Conservation (phyloP, 2,888 invertebrate species). For the Nemotelus nigrinus region DNA sequence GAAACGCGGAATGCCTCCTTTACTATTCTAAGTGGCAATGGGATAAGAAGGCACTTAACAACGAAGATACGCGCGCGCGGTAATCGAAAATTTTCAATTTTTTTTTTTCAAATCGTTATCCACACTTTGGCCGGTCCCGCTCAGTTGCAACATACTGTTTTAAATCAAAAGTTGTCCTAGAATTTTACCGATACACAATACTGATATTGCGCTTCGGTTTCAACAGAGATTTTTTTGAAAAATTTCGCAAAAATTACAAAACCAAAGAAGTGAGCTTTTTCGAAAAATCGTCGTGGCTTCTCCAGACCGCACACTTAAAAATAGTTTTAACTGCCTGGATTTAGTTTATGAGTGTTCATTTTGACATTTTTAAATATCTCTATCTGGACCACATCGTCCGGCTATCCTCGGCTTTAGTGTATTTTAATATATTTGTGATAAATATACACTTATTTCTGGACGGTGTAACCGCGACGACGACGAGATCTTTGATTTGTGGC, state of each 20-base stretch:
- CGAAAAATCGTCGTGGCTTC: conserved; percentile 42
- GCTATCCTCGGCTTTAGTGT: conserved; percentile 19
- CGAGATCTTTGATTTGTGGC: conserved; percentile 42
- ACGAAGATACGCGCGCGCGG: conserved; percentile 49
- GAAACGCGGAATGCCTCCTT: conserved; percentile 47
- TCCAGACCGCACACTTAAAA: conserved; percentile 52
- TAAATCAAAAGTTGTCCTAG: too few relatives aligned
- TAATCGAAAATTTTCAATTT: conserved; percentile 38
- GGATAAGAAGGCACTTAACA: conserved; percentile 45
- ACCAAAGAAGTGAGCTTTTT: conserved; percentile 27
- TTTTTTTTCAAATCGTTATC: conserved; percentile 5
- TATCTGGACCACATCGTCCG: conserved; percentile 37
- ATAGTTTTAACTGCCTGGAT: conserved; percentile 52
- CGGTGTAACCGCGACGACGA: conserved; percentile 40
- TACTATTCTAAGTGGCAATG: conserved; percentile 49
- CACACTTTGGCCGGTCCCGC: not conserved
- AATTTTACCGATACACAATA: too few relatives aligned
- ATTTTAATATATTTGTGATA: conserved; percentile 26
- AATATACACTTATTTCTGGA: conserved; percentile 32
- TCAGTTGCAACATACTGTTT: too few relatives aligned
- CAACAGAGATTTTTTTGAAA: too few relatives aligned
- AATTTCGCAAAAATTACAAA: conserved; percentile 17
- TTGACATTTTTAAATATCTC: conserved; percentile 37
- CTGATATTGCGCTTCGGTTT: too few relatives aligned
- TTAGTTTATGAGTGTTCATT: conserved; percentile 43